Evolutionary conservation across 64 coral and sea anemone species (phyloP), one percentile per base, ranked within the genome.

Genomic region (Montipora capricornis): DNA sequence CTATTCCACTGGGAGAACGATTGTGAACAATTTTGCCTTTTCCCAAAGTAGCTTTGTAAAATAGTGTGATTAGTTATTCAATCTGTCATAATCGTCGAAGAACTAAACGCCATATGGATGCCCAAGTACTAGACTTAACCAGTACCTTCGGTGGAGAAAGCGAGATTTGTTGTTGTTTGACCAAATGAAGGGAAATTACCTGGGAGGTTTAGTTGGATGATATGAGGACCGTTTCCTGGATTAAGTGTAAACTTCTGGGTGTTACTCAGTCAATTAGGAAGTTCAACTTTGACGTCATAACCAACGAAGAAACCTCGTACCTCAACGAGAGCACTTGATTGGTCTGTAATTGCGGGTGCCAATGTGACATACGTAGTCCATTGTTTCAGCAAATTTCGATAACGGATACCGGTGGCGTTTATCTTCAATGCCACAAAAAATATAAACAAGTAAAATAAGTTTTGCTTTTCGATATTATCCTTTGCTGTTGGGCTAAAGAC

Each of bases 261-360:
- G 12, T 68, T 77, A 17, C 74, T 91, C 37, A 71, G 62, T 16
- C 96, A 89, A 79, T 94, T 49, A 2, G 93, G 89, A 17, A 97
- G 84, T 52, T 60, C 81, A 13, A 97, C n/a, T 16, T 51, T 76
- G 26, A 98, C 87, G 4, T 82, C 60, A 71, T 98, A 98, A 45
- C 89, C 79, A 20, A 93, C 96, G 81, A 89, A 82, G 78, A 98
- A 98, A 88, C 96, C 96, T 47, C 88, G 79, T 45, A 91, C 58
- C 45, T 84, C 59, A 53, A 88, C 90, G 59, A 89, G 89, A 5
- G 77, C 78, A 6, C 75, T 17, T 14, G 81, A 13, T 24, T 64
- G 76, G 49, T 59, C 79, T 66, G 80, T 68, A 20, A 8, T 64
- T 12, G 75, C 89, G 53, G 93, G 89, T 14, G 75, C 67, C 49